Percentiles rank a stretch among this genome's conserved stretches.
phyloP scores from a whole-genome alignment of 2,797 vertebrate genomes.

The Enteromius thamalakanensis region DNA sequence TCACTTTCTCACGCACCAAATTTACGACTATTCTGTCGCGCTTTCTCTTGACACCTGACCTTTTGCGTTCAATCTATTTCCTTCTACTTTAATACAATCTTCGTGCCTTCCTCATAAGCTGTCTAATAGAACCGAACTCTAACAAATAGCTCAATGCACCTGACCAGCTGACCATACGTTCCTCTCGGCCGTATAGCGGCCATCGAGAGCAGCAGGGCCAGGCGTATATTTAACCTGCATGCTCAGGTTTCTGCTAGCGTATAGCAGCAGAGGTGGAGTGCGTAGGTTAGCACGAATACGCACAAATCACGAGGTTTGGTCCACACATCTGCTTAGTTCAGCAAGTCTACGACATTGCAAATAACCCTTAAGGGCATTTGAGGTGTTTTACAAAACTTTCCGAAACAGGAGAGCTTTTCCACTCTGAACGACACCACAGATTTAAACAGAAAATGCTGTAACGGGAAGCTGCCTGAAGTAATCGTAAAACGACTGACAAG shows the following conservation, averaged over 20 bases:
- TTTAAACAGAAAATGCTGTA: background rate
- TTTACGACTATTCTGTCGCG: constrained; percentile 34
- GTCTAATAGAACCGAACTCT: background rate
- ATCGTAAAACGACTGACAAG: background rate
- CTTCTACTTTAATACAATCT: constrained; percentile 13
- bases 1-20: constrained; percentile 55
- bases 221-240: constrained; percentile 75
- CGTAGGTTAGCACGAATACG: constrained; percentile 2
- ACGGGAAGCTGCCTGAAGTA: background rate
- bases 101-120: background rate
- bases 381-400: constrained; percentile 1
- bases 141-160: constrained; percentile 8
- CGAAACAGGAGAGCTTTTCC: background rate
- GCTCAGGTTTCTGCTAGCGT: constrained; percentile 70
- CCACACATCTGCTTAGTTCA: constrained; percentile 19
- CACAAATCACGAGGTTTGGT: constrained; percentile 19
- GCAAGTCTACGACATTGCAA: constrained; percentile 15
- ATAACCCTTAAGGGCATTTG: background rate
- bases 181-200: background rate
- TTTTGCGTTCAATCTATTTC: constrained; percentile 9
- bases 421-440: background rate
- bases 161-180: background rate
- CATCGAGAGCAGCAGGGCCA: constrained; percentile 44
- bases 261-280: constrained; percentile 40
- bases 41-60: constrained; percentile 51